Evolutionary conservation across 2,797 vertebrate species (phyloP).

Genomic region (Hyperoplus lanceolatus): DNA sequence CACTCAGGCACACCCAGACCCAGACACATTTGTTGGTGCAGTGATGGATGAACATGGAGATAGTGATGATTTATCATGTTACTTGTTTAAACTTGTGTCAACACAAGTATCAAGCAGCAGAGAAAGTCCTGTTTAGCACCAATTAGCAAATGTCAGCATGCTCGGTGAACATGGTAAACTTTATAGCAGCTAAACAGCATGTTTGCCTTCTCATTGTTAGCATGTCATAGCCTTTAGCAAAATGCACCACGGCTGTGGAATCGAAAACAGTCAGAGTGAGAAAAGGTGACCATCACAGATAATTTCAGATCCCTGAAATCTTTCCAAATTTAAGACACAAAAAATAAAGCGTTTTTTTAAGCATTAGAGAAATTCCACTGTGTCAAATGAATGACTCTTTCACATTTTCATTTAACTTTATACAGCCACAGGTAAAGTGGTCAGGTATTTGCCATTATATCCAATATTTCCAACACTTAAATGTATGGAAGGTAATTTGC

Average conservation of each 20-base stretch:
- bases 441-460: not conserved
- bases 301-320: not conserved
- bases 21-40: constrained; percentile 14
- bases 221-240: not conserved
- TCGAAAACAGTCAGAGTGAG: not conserved
- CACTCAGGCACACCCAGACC: not conserved
- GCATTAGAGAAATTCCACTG: not conserved
- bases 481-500: not conserved
- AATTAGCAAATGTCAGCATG: not conserved
- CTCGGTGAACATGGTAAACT: not conserved
- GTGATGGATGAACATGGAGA: constrained; percentile 9
- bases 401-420: not conserved
- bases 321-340: not conserved
- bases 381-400: not conserved
- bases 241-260: not conserved
- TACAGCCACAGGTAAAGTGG: not conserved
- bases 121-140: not conserved
- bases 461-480: not conserved
- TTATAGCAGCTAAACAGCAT: not conserved
- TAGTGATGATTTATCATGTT: constrained; percentile 37
- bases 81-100: constrained; percentile 12
- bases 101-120: not conserved
- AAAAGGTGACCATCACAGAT: not conserved
- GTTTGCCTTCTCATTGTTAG: not conserved
- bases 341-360: not conserved